Evolutionary conservation across 2,797 vertebrate species (phyloP), one percentile per base, ranked within the genome.

Genomic region (Coregonus sp.): DNA sequence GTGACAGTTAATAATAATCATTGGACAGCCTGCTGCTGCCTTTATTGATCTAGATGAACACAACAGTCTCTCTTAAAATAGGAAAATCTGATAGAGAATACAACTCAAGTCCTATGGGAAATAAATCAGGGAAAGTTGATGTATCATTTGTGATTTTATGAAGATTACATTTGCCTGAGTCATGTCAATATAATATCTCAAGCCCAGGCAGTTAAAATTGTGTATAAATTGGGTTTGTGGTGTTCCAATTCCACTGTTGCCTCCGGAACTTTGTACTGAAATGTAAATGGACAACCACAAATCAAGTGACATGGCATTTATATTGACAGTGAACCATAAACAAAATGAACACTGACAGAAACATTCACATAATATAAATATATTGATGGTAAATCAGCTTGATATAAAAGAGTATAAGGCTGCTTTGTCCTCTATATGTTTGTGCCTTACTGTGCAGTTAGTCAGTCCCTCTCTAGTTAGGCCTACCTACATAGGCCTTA

Each of bases 241-340:
- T 70, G 37, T 70, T 70, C 4, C 3, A 70, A 47, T 16, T 20
- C 35, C 15, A 16, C 31, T 35, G 67, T 35, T 16, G 16, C 35
- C 35, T 35, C 15, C 1, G 16, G 5, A 47, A 47, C 18, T 16
- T n/a, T 69, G 15, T 5, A 35, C 12, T 31, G 11, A 37, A 68
- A 68, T 15, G 66, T 6, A 20, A 4, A 16, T 25, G 65, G 0
- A 29, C 1, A 68, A 70, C n/a, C 35, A 70, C n/a, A 70, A 18
- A 40, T 25, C 20, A 29, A 31, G 25, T 33, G 20, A 14, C 63
- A 33, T 29, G 9, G 25, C 33, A 16, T 35, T 25, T 73, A 37
- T 31, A 73, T 35, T 73, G 71, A 31, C 12, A 33, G 25, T 73
- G 54, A 72, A 72, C 51, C 50, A 72, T 31, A 54, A 52, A 15